Evolutionary conservation across 2,113 vertebrate genomes (phyloP).

Genomic region (Empidonax traillii): DNA sequence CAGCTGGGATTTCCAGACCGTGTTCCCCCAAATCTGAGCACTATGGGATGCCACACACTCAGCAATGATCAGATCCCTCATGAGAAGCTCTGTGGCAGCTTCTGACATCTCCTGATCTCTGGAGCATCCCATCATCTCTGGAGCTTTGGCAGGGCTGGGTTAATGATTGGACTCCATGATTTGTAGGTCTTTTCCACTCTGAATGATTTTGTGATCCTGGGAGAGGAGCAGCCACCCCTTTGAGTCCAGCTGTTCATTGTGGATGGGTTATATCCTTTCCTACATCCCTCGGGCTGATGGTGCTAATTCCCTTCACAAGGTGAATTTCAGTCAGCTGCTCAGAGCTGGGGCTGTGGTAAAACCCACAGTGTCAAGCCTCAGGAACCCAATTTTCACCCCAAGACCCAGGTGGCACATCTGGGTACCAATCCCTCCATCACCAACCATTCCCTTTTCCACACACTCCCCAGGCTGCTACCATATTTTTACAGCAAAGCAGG

Average conservation of each 20-base stretch:
- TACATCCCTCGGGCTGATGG: too few relatives aligned
- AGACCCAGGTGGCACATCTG: accelerated
- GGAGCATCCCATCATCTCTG: neutral
- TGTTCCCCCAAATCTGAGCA: neutral
- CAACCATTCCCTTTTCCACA: accelerated
- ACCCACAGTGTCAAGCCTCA: accelerated
- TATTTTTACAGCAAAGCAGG: neutral
- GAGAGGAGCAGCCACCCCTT: too few relatives aligned
- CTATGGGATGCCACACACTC: neutral
- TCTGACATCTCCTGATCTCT: neutral
- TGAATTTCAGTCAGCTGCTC: too few relatives aligned
- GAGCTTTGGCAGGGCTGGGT: too few relatives aligned
- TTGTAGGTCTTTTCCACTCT: too few relatives aligned
- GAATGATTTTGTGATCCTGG: too few relatives aligned
- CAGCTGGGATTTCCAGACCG: neutral
- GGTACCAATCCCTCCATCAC: neutral
- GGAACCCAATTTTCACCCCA: neutral
- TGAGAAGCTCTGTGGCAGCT: neutral
- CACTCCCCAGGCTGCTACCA: accelerated
- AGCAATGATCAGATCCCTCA: neutral
- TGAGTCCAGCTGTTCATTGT: too few relatives aligned
- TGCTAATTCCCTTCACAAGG: too few relatives aligned
- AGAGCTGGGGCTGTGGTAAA: too few relatives aligned
- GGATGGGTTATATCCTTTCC: too few relatives aligned
- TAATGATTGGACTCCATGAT: too few relatives aligned